phyloP scores from a whole-genome alignment of 1,140 invertebrate genomes.

The Pseudomyrmex cubaensis region DNA sequence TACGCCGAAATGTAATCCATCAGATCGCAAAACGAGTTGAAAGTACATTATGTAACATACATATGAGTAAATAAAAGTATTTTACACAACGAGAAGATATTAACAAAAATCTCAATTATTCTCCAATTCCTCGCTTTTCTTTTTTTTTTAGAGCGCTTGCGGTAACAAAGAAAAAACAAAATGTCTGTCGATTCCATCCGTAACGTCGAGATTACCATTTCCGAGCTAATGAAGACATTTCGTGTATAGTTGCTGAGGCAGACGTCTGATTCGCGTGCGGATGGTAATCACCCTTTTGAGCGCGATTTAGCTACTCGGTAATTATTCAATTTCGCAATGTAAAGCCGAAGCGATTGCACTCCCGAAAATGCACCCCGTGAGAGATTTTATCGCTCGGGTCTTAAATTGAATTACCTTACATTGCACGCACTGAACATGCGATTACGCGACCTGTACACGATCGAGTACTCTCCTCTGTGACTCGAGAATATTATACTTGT shows the following conservation, averaged over 20 bases:
- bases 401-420: neutral
- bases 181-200: neutral
- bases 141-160: neutral
- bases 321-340: constrained; percentile 50
- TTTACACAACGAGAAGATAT: neutral
- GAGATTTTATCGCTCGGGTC: constrained; percentile 5
- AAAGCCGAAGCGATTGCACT: neutral
- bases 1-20: neutral
- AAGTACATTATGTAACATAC: neutral
- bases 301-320: constrained; percentile 26
- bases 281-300: constrained; percentile 31
- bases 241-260: neutral
- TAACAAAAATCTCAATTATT: too few relatives aligned
- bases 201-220: constrained; percentile 22
- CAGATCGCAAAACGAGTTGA: neutral
- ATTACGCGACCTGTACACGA: neutral
- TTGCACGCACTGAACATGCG: neutral
- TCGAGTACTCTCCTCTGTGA: neutral
- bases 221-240: constrained; percentile 16
- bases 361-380: neutral
- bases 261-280: constrained; percentile 12
- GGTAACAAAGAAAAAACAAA: too few relatives aligned
- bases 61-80: neutral
- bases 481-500: too few relatives aligned
- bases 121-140: too few relatives aligned